Evolutionary conservation across 2,113 vertebrate genomes (phyloP).

Genomic region (Vulpes ferrilata): DNA sequence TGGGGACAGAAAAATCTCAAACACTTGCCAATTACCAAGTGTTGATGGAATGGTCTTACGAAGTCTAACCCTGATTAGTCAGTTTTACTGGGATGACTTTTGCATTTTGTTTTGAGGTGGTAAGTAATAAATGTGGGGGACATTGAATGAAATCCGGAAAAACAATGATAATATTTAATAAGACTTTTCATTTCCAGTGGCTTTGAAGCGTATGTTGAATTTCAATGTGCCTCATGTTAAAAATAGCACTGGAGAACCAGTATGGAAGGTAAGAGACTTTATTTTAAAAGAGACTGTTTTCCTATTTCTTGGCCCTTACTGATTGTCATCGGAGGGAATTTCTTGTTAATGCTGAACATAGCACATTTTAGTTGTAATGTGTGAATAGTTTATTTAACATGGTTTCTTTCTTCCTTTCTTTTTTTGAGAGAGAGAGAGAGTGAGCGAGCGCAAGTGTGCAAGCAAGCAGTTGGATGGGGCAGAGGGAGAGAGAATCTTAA

Average conservation of each 20-base stretch:
- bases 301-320: slow-evolving; percentile 4
- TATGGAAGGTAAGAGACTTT: slow-evolving; percentile 95
- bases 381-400: slow-evolving; percentile 51
- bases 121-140: neutral
- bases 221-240: slow-evolving; percentile 97
- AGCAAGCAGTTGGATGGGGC: neutral
- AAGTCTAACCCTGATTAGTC: neutral
- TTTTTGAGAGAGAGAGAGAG: neutral
- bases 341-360: slow-evolving; percentile 44
- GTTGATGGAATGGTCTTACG: neutral
- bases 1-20: neutral
- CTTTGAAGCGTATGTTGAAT: slow-evolving; percentile 98
- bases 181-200: slow-evolving; percentile 89
- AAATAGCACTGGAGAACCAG: slow-evolving; percentile 95
- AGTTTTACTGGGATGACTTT: slow-evolving; percentile 35
- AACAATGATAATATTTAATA: slow-evolving; percentile 54
- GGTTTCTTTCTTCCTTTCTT: neutral
- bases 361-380: slow-evolving; percentile 8
- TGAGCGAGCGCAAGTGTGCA: neutral
- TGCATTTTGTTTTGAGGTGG: slow-evolving; percentile 23
- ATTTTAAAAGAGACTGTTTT: neutral
- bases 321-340: neutral
- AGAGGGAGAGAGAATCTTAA: neutral
- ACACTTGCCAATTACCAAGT: neutral
- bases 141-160: slow-evolving; percentile 37